Evolutionary conservation across 2,797 vertebrate genomes (phyloP), one percentile per base, ranked within the genome.

Genomic region (Scolopax rusticola): DNA sequence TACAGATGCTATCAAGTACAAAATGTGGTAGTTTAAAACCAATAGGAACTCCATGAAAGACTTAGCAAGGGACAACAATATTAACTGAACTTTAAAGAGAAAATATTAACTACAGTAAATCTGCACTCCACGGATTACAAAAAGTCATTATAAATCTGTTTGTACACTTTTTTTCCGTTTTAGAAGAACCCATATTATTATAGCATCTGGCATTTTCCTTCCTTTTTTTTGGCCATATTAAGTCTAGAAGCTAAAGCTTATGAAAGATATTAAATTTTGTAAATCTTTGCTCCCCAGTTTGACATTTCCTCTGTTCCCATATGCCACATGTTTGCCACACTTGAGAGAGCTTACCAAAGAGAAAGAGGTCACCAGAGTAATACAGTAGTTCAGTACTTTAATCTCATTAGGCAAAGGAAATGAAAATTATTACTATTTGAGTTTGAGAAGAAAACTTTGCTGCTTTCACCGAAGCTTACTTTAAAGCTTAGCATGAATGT

Each of bases 21-120:
- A 90, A 89, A 43, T 16, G 71, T 11, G 9, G 15, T 25, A 54
- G 13, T 57, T 87, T 87, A 88, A 69, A 85, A 21, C 27, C 41
- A 57, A 61, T 15, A 90, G 10, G 32, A 93, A 79, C 19, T 48
- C 84, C 32, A 56, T 53, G 33, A 70, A 95, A 76, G 63, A 51
- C 40, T 85, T 84, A 70, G 36, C 27, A 86, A 84, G 25, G 61
- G 89, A 76, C 47, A 93, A 92, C 43, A 92, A 81, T 76, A 84
- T 47, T 81, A 94, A 74, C 83, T 91, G 89, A 96, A 95, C 85
- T 96, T 95, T 91, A 95, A 79, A 96, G 63, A 90, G 90, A 95
- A 96, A 95, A 96, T 90, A 93, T 81, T 91, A 94, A 59, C 60
- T 74, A 79, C 23, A 67, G 63, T 47, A 91, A 95, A 94, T 86